Evolutionary conservation across 2,888 invertebrate species (phyloP), one percentile per base, ranked within the genome.

Genomic region (Nymphalis urticae): DNA sequence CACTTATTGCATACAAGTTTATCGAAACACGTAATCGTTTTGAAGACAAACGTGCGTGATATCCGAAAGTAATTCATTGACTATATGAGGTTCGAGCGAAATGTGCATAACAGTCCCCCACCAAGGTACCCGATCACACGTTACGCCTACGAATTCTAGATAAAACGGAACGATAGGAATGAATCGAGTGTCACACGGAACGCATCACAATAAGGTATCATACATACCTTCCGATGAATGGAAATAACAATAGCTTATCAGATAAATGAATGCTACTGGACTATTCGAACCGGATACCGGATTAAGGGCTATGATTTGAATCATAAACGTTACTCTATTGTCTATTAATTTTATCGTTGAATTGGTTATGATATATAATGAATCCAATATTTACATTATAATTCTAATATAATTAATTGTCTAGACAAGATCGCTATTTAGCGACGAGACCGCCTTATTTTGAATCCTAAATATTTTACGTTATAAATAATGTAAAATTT

Each of bases 111-210:
- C 77, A 79, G 80, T 77, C 71, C 71, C 72, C 78, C 77, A 72
- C 72, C 72, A 73, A 75, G 74, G 76, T 42, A 42, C 76, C 17
- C 27, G 17, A 83, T 80, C 82, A 79, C 78, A 78, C 72, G 79
- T 76, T 78, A 77, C 82, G 77, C 79, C 80, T 77, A 81, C 77
- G 79, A 80, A 79, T 79, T 80, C 76, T 75, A 80, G 85, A 84
- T 85, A 85, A 82, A 71, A 75, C 71, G 10, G 58, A 79, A 80
- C 76, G 79, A 75, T 75, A 70, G 68, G 72, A 72, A 78, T 86
- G 83, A 83, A 75, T 84, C 73, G 70, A 75, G 67, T 70, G 76
- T 76, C 75, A 75, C 63, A 69, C 63, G 60, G 51, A 58, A 71
- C 54, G 68, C 66, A 69, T 70, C 56, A 53, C 62, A 68, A 62